These are phyloP conservation scores for Porites australiensis DNA, from an alignment of 64 coral and sea anemone species.

Conservation along the genomic window DNA sequence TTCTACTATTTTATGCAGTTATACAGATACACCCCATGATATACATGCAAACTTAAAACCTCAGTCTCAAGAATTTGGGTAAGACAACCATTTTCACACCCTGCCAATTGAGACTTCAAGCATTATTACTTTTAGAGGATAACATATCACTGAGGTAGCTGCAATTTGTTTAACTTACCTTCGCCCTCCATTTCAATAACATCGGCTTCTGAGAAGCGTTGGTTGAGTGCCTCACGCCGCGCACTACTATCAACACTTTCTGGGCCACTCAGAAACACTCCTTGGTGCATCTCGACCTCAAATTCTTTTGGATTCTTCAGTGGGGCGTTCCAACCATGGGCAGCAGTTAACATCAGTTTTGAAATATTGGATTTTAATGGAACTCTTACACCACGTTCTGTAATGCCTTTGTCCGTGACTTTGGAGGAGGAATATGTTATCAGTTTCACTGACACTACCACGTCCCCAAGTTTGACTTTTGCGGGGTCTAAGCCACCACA, in stretches of 20 bases:
- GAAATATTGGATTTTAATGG: neutral
- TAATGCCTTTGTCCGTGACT: neutral
- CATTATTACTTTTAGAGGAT: no score
- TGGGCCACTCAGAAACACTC: conserved; percentile 39
- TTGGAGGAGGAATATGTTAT: neutral
- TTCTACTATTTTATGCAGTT: no score
- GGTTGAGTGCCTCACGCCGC: neutral
- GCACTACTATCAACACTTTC: neutral
- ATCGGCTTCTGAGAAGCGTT: neutral
- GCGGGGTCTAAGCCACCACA: neutral
- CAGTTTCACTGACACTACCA: neutral
- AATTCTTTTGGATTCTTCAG: neutral
- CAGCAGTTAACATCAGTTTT: neutral
- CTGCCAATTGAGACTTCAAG: no score
- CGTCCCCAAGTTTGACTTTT: conserved; percentile 5
- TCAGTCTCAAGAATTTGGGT: no score
- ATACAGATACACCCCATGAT: no score
- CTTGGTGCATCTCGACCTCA: conserved; percentile 17
- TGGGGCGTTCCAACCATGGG: conserved; percentile 37
- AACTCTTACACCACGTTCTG: neutral
- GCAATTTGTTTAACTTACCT: neutral
- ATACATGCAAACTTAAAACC: no score
- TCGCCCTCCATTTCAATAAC: conserved; percentile 63
- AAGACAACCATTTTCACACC: no score
- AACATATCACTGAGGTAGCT: no score